phyloP scores from a whole-genome alignment of 2,797 vertebrate genomes.

The Trematomus bernacchii region DNA sequence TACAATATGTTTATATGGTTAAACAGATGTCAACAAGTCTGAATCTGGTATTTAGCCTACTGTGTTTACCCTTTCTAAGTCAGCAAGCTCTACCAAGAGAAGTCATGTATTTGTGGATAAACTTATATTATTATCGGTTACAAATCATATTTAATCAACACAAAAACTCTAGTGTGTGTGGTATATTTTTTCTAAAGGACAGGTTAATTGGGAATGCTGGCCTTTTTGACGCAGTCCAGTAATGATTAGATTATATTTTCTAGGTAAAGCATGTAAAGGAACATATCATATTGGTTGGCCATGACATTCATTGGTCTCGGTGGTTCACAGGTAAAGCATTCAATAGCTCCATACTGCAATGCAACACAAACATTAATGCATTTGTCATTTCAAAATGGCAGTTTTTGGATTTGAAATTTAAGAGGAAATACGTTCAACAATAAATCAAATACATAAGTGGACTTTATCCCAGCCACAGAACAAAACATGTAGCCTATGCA shows the following conservation, averaged over 20 bases:
- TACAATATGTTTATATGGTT: neutral
- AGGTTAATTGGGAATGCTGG: neutral
- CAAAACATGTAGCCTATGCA: constrained; percentile 26
- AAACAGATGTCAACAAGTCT: neutral
- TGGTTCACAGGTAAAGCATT: constrained; percentile 25
- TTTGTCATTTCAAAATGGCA: neutral
- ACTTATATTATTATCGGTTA: too few relatives aligned
- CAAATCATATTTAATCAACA: neutral
- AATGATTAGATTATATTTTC: constrained; percentile 1
- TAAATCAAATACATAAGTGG: constrained; percentile 7
- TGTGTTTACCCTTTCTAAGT: neutral
- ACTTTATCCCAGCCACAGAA: constrained; percentile 24
- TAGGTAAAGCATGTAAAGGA: constrained; percentile 22
- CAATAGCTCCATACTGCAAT: constrained; percentile 18
- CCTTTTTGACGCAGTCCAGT: neutral
- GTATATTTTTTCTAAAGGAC: neutral
- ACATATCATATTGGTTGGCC: constrained; percentile 21
- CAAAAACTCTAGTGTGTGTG: neutral
- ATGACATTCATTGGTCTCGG: constrained; percentile 57
- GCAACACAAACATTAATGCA: constrained; percentile 31
- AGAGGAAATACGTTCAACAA: constrained; percentile 13
- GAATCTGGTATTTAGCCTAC: neutral
- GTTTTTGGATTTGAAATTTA: constrained; percentile 11
- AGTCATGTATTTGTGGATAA: neutral
- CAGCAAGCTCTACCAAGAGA: neutral